Conservation (phyloP, 2,797 vertebrate genomes). For the Anas bernieri region DNA sequence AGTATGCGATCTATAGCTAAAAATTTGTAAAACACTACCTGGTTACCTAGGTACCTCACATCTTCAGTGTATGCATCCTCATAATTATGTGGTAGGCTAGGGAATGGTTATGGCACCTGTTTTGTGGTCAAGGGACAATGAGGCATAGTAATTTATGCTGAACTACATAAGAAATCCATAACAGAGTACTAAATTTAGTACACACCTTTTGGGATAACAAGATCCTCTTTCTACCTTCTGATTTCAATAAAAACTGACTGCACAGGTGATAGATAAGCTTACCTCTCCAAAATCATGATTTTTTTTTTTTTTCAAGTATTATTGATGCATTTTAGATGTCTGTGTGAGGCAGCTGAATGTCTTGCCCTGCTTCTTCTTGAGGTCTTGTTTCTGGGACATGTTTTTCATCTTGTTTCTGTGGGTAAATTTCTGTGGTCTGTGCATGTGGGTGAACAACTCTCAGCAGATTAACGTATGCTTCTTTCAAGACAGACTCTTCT, state of each 20-base stretch:
- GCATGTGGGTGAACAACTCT: neutral
- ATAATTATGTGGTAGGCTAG: neutral
- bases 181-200: neutral
- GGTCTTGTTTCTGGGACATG: neutral
- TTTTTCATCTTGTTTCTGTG: neutral
- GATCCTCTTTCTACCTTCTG: neutral
- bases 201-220: neutral
- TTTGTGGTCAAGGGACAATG: accelerated
- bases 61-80: neutral
- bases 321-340: neutral
- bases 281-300: neutral
- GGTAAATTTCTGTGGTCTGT: neutral
- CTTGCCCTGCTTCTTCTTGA: neutral
- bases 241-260: neutral
- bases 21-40: neutral
- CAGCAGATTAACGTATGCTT: neutral
- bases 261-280: neutral
- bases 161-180: neutral
- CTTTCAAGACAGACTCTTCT: neutral
- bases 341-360: neutral
- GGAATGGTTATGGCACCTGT: neutral
- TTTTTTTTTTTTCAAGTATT: neutral
- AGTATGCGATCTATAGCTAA: neutral
- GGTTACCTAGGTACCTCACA: neutral
- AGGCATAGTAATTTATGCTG: neutral